Evolutionary conservation across 2,113 vertebrate species (phyloP), one percentile per base, ranked within the genome.

Genomic region (Eleginops maclovinus): DNA sequence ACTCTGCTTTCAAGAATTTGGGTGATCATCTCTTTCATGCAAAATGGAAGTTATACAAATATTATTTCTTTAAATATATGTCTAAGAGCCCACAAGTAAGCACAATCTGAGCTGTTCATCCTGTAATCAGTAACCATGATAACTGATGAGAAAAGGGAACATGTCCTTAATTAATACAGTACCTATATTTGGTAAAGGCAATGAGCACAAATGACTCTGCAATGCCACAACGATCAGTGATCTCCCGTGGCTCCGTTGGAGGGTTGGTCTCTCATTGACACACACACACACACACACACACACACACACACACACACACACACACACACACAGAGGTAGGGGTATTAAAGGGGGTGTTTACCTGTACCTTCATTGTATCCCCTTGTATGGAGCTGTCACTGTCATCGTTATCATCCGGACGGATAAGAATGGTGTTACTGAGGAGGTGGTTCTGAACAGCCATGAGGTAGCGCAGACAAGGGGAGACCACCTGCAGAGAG

Each of bases 361-460:
- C 98, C 98, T 99, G 98, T 99, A 99, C 98, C 98, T 99, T 99
- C 96, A 99, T 97, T 97, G 98, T 99, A 95, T 99, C 98, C 96
- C 97, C 98, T 93, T 99, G 98, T 92, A 99, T 95, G 96, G 98
- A 99, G 96, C 88, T 98, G 96, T 99, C 98, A 95, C 98, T 99
- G 95, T 99, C 98, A 82, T 99, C 98, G 16, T 86, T 96, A 75
- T 99, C 98, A 88, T 99, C 98, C 9, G 98, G 97, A 81, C 96
- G 97, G 92, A 99, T 97, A 91, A 99, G 94, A 94, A 99, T 80
- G 87, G 96, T 98, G 94, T 99, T 99, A 96, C 98, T 99, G 88
- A 99, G 97, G 91, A 99, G 96, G 93, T 99, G 98, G 92, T 99
- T 99, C 94, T 99, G 98, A 86, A 99, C 97, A 51, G 97, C 97